Evolutionary conservation across 2,888 invertebrate species (phyloP), one percentile per base, ranked within the genome.

Genomic region (Pasiphila rectangulata): DNA sequence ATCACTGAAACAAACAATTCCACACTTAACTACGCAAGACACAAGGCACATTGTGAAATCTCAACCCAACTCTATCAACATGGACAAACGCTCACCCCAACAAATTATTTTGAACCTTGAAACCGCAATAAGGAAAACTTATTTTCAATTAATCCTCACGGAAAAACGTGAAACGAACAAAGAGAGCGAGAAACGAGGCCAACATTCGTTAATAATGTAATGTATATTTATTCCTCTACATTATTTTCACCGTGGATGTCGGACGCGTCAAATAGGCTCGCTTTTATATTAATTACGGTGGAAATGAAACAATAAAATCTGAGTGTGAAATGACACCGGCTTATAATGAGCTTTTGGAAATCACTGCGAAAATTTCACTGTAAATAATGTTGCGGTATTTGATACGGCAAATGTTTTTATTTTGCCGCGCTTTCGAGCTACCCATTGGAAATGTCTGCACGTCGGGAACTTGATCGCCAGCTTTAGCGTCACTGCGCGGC

Each of bases 201-300:
- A 87, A 83, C 86, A 85, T 87, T 87, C 83, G 87, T 86, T 88
- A 87, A 88, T 87, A 86, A 86, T 85, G 85, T 86, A 87, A 86
- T 85, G 83, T 85, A 83, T 86, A 85, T 87, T 85, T 85, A 85
- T 85, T 86, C 80, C 74, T 82, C 75, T 81, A 83, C 80, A 79
- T 85, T 85, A 85, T 79, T 85, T 54, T 75, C 65, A 71, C 66
- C 66, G 70, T 73, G 66, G 68, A 75, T 74, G 75, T 76, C 73
- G 75, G 75, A 67, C 73, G 72, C 70, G 72, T 73, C 68, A 75
- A 79, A 75, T 78, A 69, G 67, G 60, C 67, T 71, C 58, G 67
- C 65, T 69, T 76, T 79, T 68, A 71, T 73, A 72, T 69, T 77
- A 75, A 70, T 69, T 71, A 67, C 57, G 52, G 19, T 49, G 52